These are phyloP conservation scores for Stenodera caucasica DNA, from an alignment of 2,888 invertebrate species.

Conservation along the genomic window DNA sequence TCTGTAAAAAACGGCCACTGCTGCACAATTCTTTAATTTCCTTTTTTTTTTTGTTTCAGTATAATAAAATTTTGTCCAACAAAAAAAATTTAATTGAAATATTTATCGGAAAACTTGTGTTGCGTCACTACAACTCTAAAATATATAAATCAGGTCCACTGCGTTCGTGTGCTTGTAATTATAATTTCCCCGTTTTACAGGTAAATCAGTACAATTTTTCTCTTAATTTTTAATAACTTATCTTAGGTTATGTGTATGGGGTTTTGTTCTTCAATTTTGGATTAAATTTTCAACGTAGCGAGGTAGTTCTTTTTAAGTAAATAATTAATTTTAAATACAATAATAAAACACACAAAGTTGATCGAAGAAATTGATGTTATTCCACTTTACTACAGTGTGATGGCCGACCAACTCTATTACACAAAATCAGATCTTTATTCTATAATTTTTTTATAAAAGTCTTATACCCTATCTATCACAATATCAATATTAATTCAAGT, in stretches of 20 bases:
- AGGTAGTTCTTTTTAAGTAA: slow-evolving; percentile 6
- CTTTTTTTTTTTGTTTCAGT: no score
- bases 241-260: slow-evolving; percentile 33
- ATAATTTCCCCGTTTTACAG: slow-evolving; percentile 38
- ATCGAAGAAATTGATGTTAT: slow-evolving; percentile 62
- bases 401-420: slow-evolving; percentile 72
- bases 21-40: slow-evolving; percentile 22
- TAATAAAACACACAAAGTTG: slow-evolving; percentile 51
- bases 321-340: no score
- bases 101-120: slow-evolving; percentile 24
- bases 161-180: not conserved
- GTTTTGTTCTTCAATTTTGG: slow-evolving; percentile 6
- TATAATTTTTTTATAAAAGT: not conserved
- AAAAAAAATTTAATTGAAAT: not conserved
- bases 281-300: not conserved
- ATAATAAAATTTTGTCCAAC: no score
- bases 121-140: slow-evolving; percentile 45
- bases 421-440: slow-evolving; percentile 49
- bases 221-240: slow-evolving; percentile 36
- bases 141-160: not conserved
- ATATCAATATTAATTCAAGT: slow-evolving; percentile 1
- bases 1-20: slow-evolving; percentile 33
- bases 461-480: slow-evolving; percentile 1
- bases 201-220: slow-evolving; percentile 31
- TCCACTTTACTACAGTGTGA: slow-evolving; percentile 56